These are phyloP conservation scores for Tiliacea citrago DNA, from an alignment of 2,888 invertebrate genomes.

Conservation along the genomic window DNA sequence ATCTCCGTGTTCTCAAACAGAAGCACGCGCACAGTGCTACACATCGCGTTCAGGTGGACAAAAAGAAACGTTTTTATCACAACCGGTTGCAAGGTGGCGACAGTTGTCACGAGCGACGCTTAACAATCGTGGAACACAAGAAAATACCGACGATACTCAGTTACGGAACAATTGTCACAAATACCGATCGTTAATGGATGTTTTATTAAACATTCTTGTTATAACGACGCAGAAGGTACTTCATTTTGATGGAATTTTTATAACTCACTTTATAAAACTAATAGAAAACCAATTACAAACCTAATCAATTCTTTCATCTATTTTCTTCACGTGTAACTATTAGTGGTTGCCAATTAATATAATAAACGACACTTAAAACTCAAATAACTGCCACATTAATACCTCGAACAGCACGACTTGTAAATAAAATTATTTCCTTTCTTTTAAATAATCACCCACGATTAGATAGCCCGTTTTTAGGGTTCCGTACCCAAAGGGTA, in stretches of 20 bases:
- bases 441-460: conserved; percentile 69
- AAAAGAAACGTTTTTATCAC: conserved; percentile 72
- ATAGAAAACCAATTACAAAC: conserved; percentile 27
- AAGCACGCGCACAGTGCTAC: conserved; percentile 78
- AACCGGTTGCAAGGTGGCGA: conserved; percentile 77
- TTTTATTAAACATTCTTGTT: conserved; percentile 73
- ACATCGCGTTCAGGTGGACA: conserved; percentile 77
- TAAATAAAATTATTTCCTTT: conserved; percentile 70
- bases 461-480: conserved; percentile 66
- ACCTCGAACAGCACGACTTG: conserved; percentile 59
- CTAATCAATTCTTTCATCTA: conserved; percentile 34
- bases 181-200: conserved; percentile 65
- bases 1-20: conserved; percentile 50
- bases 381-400: conserved; percentile 53
- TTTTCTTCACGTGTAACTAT: conserved; percentile 33
- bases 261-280: conserved; percentile 33
- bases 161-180: conserved; percentile 70
- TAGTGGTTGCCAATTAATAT: conserved; percentile 41
- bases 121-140: conserved; percentile 73
- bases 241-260: conserved; percentile 28
- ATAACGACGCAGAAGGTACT: conserved; percentile 39
- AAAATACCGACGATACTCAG: conserved; percentile 71
- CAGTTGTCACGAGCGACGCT: conserved; percentile 77
- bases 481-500: no score
- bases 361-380: conserved; percentile 54